Evolutionary conservation across 2,113 vertebrate species (phyloP), one percentile per base, ranked within the genome.

Genomic region (Spizaetus ornatus): DNA sequence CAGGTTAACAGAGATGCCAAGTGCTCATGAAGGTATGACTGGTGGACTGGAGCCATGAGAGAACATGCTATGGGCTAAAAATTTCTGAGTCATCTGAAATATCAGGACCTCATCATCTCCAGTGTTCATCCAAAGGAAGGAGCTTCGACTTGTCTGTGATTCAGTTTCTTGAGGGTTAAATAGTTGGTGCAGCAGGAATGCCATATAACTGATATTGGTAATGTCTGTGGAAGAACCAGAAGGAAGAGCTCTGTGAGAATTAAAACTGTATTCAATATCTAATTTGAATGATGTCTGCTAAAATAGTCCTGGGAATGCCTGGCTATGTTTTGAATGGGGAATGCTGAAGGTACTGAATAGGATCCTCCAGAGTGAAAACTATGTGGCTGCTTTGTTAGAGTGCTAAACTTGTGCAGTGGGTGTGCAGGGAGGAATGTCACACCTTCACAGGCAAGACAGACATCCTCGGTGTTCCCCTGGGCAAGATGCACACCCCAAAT

Each of bases 391-490:
- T 71, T 67, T 6, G 1, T 82, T 40, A 72, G 25, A 23, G 29
- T 34, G 31, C 27, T 72, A n/a, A 45, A 43, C 20, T 23, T 53
- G 18, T n/a, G 25, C 52, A 40, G 20, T 11, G 4, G 19, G 6
- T 70, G 53, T 63, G 70, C 25, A 62, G 61, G 74, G 25, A 47
- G 27, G 26, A 77, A 48, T 3, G 1, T 29, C 26, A 78, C 55
- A 36, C 25, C n/a, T 59, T 48, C n/a, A 14, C 0, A 0, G 50
- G 36, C 38, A 84, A 61, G 43, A 47, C 0, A 40, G 16, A 16
- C 42, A 34, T 53, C 66, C 43, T 90, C 3, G 2, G 9, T 50
- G 18, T 47, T 92, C 61, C 16, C 22, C 40, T 76, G 48, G n/a
- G 52, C 14, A 55, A 73, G 18, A 36, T 14, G 16, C 18, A 67